Base-by-base conservation (phyloP, 2,888 invertebrate genomes). In the Yponomeuta plumbellus region DNA sequence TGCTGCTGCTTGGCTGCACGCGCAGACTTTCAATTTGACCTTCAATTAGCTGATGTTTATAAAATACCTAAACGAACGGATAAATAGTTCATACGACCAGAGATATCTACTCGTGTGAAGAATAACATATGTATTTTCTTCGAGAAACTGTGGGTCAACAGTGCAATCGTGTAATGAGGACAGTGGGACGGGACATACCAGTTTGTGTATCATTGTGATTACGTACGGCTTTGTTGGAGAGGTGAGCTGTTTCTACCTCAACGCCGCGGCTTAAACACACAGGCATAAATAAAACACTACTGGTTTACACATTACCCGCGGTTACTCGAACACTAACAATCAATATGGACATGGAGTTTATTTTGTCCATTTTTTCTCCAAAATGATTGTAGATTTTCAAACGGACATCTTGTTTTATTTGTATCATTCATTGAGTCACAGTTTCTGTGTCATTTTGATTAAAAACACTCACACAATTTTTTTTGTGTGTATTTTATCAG, bases 1-100 rank as follows among this genome's bases (percentile, higher is more conserved):
- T 59, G 44, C 21, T 58, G 58, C 21, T 58, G 61, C 61, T 61
- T 61, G 61, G 61, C 61, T 34, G 61, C 61, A 61, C 61, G 61
- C 61, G 21, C 23, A 8, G 22, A 22, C 34, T 23, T 61, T 34
- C 8, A 61, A 23, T 61, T 26, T 34, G 61, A 61, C 61, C 61
- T 61, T 61, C 61, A 61, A 58, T n/a, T 13, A 34, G 26, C 34
- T 23, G 10, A 61, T 34, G 61, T 61, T 61, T 61, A 61, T 34
- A 61, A 61, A 61, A 34, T 59, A 26, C 26, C 26, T 26, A 61
- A 61, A 26, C 11, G 13, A 61, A 61, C 26, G 17, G 34, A 17
- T 10, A 1, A 61, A 17, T 61, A 26, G 17, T 61, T n/a, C 8
- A 11, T 26, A 5, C 61, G 8, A 61, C n/a, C 6, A 11, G n/a